These are phyloP conservation scores for Melanotaenia boesemani DNA, from an alignment of 2,797 vertebrate genomes.

Conservation along the genomic window DNA sequence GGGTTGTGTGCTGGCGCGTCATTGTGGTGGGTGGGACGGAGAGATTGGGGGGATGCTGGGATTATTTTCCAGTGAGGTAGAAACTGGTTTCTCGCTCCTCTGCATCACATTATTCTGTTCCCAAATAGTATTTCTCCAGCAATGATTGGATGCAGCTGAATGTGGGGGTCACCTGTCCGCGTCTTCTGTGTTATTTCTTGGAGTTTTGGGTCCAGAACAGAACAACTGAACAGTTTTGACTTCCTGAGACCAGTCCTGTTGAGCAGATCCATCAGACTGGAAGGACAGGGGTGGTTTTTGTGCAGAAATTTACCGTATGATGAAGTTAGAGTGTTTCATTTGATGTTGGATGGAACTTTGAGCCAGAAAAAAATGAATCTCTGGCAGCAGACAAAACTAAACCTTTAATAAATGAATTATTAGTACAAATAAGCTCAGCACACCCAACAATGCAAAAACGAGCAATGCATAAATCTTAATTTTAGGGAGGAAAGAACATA, in stretches of 20 bases:
- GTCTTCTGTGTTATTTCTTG: slow-evolving; percentile 14
- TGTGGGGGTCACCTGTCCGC: slow-evolving; percentile 15
- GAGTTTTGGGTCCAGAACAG: neutral
- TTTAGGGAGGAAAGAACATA: too few relatives aligned
- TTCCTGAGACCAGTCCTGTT: neutral
- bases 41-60: slow-evolving; percentile 21
- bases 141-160: slow-evolving; percentile 28
- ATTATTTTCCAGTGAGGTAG: slow-evolving; percentile 25
- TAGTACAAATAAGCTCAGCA: too few relatives aligned
- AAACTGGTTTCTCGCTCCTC: neutral
- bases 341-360: too few relatives aligned
- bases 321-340: too few relatives aligned
- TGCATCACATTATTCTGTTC: slow-evolving; percentile 35
- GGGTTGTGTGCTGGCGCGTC: neutral
- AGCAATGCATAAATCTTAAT: too few relatives aligned
- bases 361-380: too few relatives aligned
- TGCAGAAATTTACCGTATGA: too few relatives aligned
- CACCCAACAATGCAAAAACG: too few relatives aligned
- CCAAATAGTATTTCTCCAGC: slow-evolving; percentile 44
- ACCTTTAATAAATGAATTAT: too few relatives aligned
- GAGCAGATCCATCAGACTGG: too few relatives aligned
- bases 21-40: neutral
- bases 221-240: neutral
- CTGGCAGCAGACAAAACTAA: too few relatives aligned
- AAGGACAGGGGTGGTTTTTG: too few relatives aligned